Evolutionary conservation across 2,113 vertebrate genomes (phyloP).

Genomic region (Lagenorhynchus albirostris): DNA sequence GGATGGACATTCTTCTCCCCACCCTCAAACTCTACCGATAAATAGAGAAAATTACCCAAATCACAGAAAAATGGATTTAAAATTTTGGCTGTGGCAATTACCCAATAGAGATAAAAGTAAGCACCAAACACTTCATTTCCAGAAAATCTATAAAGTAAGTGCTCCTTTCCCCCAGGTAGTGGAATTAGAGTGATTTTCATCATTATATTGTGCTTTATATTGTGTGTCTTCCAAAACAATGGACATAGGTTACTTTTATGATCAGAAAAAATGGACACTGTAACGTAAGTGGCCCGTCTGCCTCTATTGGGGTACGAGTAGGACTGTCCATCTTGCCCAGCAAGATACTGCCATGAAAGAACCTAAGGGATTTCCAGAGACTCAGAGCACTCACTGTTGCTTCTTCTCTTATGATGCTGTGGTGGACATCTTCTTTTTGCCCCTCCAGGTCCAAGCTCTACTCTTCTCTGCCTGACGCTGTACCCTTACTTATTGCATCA

Average conservation of each 20-base stretch:
- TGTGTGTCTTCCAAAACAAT: background rate
- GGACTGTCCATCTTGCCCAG: background rate
- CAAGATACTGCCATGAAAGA: background rate
- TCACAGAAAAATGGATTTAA: background rate
- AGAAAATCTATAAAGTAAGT: background rate
- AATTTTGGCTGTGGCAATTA: background rate
- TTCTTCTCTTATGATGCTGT: rapidly evolving
- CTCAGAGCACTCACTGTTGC: background rate
- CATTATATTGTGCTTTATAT: background rate
- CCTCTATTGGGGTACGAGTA: background rate
- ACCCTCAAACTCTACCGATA: background rate
- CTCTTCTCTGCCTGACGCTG: background rate
- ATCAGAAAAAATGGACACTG: background rate
- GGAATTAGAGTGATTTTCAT: background rate
- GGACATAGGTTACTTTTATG: background rate
- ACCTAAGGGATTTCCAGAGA: background rate
- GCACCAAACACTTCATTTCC: background rate
- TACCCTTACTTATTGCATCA: rapidly evolving
- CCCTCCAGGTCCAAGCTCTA: background rate
- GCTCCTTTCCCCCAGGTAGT: too few relatives aligned
- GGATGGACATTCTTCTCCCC: background rate
- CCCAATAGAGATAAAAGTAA: background rate
- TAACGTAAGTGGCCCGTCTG: background rate
- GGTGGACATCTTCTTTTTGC: background rate
- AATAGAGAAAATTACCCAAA: background rate